A percentile compares a stretch with the other conserved stretches of the same genome.
phyloP scores from a whole-genome alignment of 1,140 invertebrate species.

The Diachasma alloeum region DNA sequence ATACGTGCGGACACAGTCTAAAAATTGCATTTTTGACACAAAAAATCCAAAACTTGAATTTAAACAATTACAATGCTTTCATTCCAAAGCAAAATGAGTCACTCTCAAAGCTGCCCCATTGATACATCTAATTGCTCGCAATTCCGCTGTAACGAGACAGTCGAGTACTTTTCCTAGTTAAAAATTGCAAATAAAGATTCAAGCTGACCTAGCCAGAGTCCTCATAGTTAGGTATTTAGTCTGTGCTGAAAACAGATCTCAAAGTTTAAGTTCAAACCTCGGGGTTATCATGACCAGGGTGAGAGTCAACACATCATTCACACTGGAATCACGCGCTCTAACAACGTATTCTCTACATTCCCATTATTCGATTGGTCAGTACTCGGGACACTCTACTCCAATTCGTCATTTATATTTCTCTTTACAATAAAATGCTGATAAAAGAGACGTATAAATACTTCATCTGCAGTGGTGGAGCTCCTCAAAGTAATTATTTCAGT shows the following conservation, averaged over 20 bases:
- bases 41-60: too few species aligned
- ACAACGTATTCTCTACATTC: slow-evolving; percentile 29
- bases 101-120: too few species aligned
- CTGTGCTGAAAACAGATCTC: slow-evolving; percentile 15
- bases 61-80: too few species aligned
- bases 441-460: slow-evolving; percentile 50
- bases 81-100: neutral
- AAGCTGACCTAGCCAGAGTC: neutral
- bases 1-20: too few species aligned
- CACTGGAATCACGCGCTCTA: slow-evolving; percentile 29
- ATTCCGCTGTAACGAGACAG: neutral
- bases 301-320: slow-evolving; percentile 14
- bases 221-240: neutral
- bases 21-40: too few species aligned
- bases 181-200: neutral
- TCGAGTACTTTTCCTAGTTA: neutral
- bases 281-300: slow-evolving; percentile 34
- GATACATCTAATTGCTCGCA: neutral
- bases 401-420: neutral
- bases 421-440: slow-evolving; percentile 35
- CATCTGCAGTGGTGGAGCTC: slow-evolving; percentile 36
- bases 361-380: slow-evolving; percentile 23
- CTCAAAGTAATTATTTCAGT: slow-evolving; percentile 18
- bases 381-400: slow-evolving; percentile 7
- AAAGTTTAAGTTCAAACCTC: slow-evolving; percentile 34